phyloP scores from a whole-genome alignment of 2,113 vertebrate genomes.

The Petromus typicus region DNA sequence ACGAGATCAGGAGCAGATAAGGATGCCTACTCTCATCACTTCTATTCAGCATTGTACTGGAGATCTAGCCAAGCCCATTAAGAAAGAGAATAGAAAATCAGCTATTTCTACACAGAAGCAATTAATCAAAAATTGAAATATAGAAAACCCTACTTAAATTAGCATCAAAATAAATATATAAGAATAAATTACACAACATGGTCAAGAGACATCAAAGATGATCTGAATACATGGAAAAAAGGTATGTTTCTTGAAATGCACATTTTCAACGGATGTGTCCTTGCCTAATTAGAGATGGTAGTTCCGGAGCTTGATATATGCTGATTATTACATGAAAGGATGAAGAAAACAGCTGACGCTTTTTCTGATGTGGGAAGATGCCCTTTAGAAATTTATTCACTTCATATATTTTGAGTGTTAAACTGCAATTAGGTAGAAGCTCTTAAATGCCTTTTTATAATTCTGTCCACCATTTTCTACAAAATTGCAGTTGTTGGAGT shows the following conservation, averaged over 20 bases:
- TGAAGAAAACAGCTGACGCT: slow-evolving; percentile 46
- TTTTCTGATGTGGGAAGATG: slow-evolving; percentile 59
- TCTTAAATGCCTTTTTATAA: slow-evolving; percentile 58
- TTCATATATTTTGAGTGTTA: slow-evolving; percentile 59
- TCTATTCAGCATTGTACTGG: not conserved
- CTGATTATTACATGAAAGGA: slow-evolving; percentile 56
- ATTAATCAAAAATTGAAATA: slow-evolving; percentile 41
- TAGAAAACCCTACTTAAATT: slow-evolving; percentile 47
- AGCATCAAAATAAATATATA: slow-evolving; percentile 19
- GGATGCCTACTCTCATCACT: not conserved
- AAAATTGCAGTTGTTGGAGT: slow-evolving; percentile 10
- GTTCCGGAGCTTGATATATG: slow-evolving; percentile 14
- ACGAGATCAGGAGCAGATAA: slow-evolving; percentile 19
- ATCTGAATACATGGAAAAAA: slow-evolving; percentile 58
- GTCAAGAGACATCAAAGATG: slow-evolving; percentile 48
- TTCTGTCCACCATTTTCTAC: slow-evolving; percentile 66
- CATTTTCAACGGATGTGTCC: not conserved
- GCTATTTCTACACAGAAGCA: slow-evolving; percentile 40
- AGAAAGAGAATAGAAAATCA: slow-evolving; percentile 33
- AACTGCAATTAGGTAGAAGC: slow-evolving; percentile 52
- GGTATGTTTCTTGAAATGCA: slow-evolving; percentile 34
- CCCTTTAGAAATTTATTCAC: slow-evolving; percentile 52
- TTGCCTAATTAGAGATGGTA: not conserved
- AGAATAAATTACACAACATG: slow-evolving; percentile 44
- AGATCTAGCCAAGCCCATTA: not conserved